Conservation (phyloP, 2,797 vertebrate genomes). For the Oryzias dopingdopingensis region DNA sequence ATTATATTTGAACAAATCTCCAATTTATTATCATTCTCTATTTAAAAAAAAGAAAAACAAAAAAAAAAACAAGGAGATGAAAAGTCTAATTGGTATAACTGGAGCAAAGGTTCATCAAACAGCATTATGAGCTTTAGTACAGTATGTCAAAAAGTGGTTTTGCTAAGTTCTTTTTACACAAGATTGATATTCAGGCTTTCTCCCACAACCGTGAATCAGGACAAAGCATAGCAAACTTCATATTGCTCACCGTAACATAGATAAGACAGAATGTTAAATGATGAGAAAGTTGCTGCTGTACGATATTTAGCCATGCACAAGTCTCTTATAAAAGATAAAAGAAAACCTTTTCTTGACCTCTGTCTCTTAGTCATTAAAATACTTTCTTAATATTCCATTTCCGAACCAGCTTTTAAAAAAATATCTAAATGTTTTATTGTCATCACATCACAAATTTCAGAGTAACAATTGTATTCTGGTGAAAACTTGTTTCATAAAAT, state of each 20-base stretch:
- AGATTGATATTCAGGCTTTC: background rate
- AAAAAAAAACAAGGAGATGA: too few species aligned
- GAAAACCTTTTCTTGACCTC: constrained; percentile 11
- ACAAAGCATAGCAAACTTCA: background rate
- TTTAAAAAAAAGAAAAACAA: too few species aligned
- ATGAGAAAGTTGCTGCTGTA: constrained; percentile 3
- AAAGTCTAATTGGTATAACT: too few species aligned
- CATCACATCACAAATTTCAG: background rate
- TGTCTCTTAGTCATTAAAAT: background rate
- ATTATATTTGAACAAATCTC: too few species aligned
- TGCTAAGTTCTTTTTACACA: too few species aligned
- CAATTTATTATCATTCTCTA: too few species aligned
- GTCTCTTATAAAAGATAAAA: background rate
- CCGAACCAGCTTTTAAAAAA: background rate
- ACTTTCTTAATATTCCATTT: constrained; percentile 3
- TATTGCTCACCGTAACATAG: background rate
- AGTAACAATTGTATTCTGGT: background rate
- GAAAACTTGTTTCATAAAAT: constrained; percentile 1
- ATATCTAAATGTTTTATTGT: background rate
- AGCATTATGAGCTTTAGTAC: too few species aligned
- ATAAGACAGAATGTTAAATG: background rate
- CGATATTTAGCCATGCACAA: background rate
- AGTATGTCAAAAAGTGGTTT: too few species aligned
- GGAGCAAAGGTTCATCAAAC: too few species aligned
- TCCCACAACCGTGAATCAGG: background rate